Conservation (phyloP, 2,113 vertebrate species). For the Strigops habroptila region DNA sequence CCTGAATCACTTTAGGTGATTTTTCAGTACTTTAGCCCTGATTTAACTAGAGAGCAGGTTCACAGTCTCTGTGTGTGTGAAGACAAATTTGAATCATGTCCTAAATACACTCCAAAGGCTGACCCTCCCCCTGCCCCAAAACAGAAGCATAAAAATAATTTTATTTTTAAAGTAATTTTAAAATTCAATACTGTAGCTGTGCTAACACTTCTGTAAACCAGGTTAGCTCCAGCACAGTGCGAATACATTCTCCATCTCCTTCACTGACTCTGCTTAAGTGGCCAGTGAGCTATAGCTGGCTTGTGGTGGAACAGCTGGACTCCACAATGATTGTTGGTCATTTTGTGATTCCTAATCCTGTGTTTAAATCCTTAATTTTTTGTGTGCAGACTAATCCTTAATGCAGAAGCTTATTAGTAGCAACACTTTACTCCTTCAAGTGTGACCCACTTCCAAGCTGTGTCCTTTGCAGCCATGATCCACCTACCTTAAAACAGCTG, state of each 20-base stretch:
- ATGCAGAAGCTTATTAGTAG: background rate
- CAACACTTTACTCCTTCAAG: background rate
- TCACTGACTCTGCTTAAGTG: background rate
- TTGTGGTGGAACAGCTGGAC: background rate
- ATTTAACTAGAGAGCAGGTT: background rate
- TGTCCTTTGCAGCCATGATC: background rate
- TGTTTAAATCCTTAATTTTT: background rate
- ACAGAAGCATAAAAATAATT: background rate
- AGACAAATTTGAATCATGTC: background rate
- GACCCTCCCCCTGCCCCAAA: background rate
- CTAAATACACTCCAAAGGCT: background rate
- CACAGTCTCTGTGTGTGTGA: background rate
- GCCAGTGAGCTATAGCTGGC: background rate
- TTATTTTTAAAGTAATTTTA: background rate
- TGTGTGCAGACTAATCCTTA: background rate
- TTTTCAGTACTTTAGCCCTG: background rate
- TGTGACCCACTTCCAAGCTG: background rate
- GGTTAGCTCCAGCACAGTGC: background rate
- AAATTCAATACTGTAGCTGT: background rate
- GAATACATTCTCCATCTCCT: background rate
- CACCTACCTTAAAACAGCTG: background rate
- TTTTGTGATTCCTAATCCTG: background rate
- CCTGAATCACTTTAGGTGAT: background rate
- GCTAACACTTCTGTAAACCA: background rate
- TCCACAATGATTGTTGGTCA: rapidly evolving